Evolutionary conservation across 2,113 vertebrate genomes (phyloP), one percentile per base, ranked within the genome.

Genomic region (Piliocolobus tephrosceles): DNA sequence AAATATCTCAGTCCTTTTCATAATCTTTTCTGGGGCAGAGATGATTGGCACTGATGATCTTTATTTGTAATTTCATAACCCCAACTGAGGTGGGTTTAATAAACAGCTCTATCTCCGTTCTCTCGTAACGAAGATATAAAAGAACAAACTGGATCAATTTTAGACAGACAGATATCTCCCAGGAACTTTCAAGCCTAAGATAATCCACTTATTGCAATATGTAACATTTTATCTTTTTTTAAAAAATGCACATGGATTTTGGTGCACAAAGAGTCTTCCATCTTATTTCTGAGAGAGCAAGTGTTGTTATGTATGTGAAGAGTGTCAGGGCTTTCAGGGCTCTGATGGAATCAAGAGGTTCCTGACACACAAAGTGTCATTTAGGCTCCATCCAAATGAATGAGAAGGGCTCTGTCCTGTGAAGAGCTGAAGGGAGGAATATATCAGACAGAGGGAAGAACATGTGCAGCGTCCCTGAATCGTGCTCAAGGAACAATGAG

Each of bases 401-500:
- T 17, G 35, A 75, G 52, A 91, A 95, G 76, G 50, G 27, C 9
- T 72, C 52, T 40, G 6, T 30, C 57, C 66, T 73, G 16, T 64
- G 30, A 82, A 57, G 52, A 86, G 20, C 12, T 8, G 2, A 8
- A 47, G 20, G 8, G 4, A 50, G 16, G 5, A 11, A n/a, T 23
- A 23, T 52, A 75, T 83, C 92, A 75, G 68, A 87, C 8, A 87
- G 55, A 75, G n/a, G 6, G 43, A 64, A 80, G 84, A 95, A 32
- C 50, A n/a, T 0, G 1, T 27, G 1, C 61, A 58, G 47, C 12
- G 8, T 94, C 82, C 52, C 87, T 43, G 61, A 64, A 64, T 14
- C 47, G 40, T 43, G 11, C 10, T 81, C 50, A 17, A 8, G 6
- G 43, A 83, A 68, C 2, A 25, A 0, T 17, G 43, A 57, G 43